Percentiles rank a stretch among this genome's conserved stretches.
phyloP scores from a whole-genome alignment of 2,113 vertebrate species.

The Forbesichthys papilliferus region DNA sequence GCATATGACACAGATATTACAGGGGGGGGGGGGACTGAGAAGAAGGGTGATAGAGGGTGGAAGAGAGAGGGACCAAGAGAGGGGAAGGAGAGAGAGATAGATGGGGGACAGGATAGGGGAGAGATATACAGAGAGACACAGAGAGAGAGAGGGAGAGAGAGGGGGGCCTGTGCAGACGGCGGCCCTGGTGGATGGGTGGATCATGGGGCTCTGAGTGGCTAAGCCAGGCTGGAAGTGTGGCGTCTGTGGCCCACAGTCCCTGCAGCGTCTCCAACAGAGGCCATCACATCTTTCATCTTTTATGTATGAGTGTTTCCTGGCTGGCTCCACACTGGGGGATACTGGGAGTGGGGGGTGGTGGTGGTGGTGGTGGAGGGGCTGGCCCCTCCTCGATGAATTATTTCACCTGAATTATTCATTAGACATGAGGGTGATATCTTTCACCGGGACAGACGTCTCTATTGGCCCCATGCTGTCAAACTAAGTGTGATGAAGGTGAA shows the following conservation, averaged over 20 bases:
- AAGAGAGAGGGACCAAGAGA: not conserved
- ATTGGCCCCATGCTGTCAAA: constrained; percentile 45
- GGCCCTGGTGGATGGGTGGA: constrained; percentile 48
- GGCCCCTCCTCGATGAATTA: constrained; percentile 75
- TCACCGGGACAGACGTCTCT: constrained; percentile 59
- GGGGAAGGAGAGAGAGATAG: not conserved
- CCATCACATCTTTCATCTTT: constrained; percentile 92
- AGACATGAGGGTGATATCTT: constrained; percentile 61
- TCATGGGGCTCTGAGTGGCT: constrained; percentile 27
- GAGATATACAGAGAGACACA: constrained; percentile 12
- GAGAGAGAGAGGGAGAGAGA: constrained; percentile 6
- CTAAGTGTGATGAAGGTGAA: constrained; percentile 32
- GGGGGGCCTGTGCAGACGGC: constrained; percentile 40
- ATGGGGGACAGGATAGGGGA: not conserved
- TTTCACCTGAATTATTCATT: constrained; percentile 67
- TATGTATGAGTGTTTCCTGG: constrained; percentile 88
- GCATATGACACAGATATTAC: constrained; percentile 63
- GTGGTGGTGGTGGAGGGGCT: constrained; percentile 67
- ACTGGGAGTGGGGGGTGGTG: not conserved
- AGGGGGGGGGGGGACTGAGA: constrained; percentile 10
- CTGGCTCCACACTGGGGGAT: constrained; percentile 80
- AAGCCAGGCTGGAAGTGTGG: constrained; percentile 51
- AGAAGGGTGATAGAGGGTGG: constrained; percentile 1
- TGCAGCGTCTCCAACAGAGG: constrained; percentile 79
- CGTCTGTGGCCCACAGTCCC: constrained; percentile 65